These are phyloP conservation scores for Geophilus truncorum DNA, from an alignment of 2,888 invertebrate species.

Conservation along the genomic window DNA sequence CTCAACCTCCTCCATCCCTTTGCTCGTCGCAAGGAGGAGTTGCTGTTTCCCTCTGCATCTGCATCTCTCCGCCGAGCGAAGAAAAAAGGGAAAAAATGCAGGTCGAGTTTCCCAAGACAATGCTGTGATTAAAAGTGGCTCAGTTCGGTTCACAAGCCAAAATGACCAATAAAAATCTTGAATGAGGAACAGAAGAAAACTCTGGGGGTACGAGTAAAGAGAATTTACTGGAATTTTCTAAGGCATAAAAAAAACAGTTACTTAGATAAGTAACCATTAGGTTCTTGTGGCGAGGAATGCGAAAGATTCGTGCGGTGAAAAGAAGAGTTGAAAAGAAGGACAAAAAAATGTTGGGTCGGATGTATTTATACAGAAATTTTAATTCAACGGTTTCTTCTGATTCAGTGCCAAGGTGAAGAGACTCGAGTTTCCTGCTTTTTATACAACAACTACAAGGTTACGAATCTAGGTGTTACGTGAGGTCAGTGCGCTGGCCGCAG, in stretches of 20 bases:
- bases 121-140: slow-evolving; percentile 10
- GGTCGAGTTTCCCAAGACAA: background rate
- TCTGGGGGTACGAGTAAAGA: no score
- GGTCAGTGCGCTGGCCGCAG: background rate
- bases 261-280: background rate
- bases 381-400: background rate
- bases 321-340: background rate
- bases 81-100: background rate
- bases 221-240: background rate
- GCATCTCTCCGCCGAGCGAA: background rate
- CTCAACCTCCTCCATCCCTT: no score
- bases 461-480: background rate
- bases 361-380: background rate
- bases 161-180: background rate
- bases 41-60: background rate
- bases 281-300: background rate
- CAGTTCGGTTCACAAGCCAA: background rate
- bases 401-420: background rate
- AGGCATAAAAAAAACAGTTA: background rate
- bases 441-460: background rate
- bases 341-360: no score
- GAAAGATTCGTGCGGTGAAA: background rate
- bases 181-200: background rate
- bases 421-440: background rate
- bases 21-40: no score